Percentiles rank a stretch among this genome's conserved stretches.
Conservation (phyloP, 2,888 invertebrate species). For the Thelaira solivaga region DNA sequence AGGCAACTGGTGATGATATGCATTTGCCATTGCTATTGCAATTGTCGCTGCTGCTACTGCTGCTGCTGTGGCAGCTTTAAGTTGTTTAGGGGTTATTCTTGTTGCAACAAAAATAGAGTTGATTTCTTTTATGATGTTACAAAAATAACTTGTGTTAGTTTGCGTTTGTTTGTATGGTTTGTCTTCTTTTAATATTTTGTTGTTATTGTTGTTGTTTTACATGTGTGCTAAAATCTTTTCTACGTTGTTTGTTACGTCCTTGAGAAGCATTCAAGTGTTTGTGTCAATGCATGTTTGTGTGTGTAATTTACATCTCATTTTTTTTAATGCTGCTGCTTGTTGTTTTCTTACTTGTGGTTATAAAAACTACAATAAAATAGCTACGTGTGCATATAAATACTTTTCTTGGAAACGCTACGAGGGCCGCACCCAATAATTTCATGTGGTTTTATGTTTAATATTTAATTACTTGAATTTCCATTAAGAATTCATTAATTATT, state of each 20-base stretch:
- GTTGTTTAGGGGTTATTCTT: constrained; percentile 46
- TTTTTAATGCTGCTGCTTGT: constrained; percentile 29
- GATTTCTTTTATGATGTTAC: constrained; percentile 37
- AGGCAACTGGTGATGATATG: not conserved
- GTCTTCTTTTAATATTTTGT: not conserved
- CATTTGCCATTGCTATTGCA: not conserved
- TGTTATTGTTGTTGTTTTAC: not conserved
- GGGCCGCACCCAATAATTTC: not conserved
- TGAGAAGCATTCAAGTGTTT: constrained; percentile 46
- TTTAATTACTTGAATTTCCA: too few species aligned
- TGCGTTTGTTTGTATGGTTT: not conserved
- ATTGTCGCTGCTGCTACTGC: not conserved
- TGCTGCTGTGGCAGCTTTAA: not conserved
- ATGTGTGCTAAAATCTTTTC: constrained; percentile 15
- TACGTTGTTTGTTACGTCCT: constrained; percentile 54
- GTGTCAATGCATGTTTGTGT: too few species aligned
- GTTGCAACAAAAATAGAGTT: constrained; percentile 29
- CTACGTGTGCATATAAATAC: too few species aligned
- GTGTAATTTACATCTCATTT: constrained; percentile 31
- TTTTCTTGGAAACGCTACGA: constrained; percentile 1
- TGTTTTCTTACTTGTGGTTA: constrained; percentile 30
- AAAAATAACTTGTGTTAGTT: constrained; percentile 43
- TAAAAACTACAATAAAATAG: constrained; percentile 15
- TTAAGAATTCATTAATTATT: too few species aligned
- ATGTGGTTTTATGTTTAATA: too few species aligned